These are phyloP conservation scores for Trochalopteron elliotii DNA, from an alignment of 2,113 vertebrate genomes.

Conservation along the genomic window DNA sequence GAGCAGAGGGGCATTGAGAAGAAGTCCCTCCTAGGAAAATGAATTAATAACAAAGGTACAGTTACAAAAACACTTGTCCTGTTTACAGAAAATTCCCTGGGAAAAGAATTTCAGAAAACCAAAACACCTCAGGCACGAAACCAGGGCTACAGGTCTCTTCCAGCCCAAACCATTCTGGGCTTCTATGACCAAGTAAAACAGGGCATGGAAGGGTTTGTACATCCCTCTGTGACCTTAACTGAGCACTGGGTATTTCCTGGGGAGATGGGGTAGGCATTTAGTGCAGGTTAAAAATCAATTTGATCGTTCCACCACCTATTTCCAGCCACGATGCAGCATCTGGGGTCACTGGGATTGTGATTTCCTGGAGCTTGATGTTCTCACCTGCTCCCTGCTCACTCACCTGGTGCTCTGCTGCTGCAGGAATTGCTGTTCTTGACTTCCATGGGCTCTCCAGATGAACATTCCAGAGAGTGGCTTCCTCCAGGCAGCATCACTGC, in stretches of 20 bases:
- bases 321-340: background rate
- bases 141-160: background rate
- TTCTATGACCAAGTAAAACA: background rate
- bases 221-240: background rate
- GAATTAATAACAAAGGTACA: too few relatives aligned
- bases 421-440: background rate
- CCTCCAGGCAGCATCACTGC: background rate
- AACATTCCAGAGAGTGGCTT: background rate
- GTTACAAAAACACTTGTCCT: too few relatives aligned
- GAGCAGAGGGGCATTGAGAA: too few relatives aligned
- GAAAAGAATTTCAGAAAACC: too few relatives aligned
- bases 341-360: accelerated
- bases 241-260: background rate
- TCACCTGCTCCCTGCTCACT: background rate
- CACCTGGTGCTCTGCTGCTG: accelerated
- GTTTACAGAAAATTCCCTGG: too few relatives aligned
- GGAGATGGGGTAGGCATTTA: background rate
- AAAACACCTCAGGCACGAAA: too few relatives aligned
- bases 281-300: background rate
- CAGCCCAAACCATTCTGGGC: background rate
- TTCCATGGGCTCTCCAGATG: background rate
- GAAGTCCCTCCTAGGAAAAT: too few relatives aligned
- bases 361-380: background rate
- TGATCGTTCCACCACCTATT: background rate
- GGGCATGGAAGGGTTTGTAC: background rate